Conservation (phyloP, 2,888 invertebrate genomes). For the Sisyra nigra region DNA sequence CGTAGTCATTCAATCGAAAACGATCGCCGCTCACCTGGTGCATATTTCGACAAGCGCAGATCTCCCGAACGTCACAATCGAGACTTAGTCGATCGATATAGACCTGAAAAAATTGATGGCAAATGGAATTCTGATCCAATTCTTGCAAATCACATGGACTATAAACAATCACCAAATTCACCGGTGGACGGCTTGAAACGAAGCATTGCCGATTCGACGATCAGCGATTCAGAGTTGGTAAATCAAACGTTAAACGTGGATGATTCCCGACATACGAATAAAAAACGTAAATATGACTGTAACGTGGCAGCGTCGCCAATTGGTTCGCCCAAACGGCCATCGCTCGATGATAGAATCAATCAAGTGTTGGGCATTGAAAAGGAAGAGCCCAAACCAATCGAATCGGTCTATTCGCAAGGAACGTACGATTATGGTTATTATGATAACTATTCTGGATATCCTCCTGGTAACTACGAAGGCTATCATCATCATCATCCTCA, state of each 20-base stretch:
- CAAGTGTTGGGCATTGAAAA: constrained; percentile 38
- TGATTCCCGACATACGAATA: constrained; percentile 10
- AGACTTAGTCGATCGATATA: constrained; percentile 4
- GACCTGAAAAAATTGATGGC: not conserved
- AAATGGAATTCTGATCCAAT: not conserved
- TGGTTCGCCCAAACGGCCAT: constrained; percentile 36
- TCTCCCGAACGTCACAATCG: not conserved
- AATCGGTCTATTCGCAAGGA: constrained; percentile 10
- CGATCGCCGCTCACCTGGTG: not conserved
- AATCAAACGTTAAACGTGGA: constrained; percentile 18
- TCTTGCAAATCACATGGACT: constrained; percentile 11
- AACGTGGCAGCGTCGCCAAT: not conserved
- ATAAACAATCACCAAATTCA: constrained; percentile 18
- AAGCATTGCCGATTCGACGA: constrained; percentile 35
- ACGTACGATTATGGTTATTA: constrained; percentile 8
- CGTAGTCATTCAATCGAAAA: not conserved
- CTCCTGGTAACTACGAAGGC: constrained; percentile 7
- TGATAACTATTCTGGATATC: constrained; percentile 8
- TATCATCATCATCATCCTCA: constrained; percentile 6
- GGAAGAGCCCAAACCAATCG: constrained; percentile 15
- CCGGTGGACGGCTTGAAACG: constrained; percentile 26
- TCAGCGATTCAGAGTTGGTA: constrained; percentile 31
- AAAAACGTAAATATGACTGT: not conserved
- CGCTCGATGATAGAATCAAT: constrained; percentile 41
- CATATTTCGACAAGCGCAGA: not conserved